A percentile compares a stretch with the other conserved stretches of the same genome.
Evolutionary conservation across 2,797 vertebrate species (phyloP).

Genomic region (Parauchenoglanis ngamensis): DNA sequence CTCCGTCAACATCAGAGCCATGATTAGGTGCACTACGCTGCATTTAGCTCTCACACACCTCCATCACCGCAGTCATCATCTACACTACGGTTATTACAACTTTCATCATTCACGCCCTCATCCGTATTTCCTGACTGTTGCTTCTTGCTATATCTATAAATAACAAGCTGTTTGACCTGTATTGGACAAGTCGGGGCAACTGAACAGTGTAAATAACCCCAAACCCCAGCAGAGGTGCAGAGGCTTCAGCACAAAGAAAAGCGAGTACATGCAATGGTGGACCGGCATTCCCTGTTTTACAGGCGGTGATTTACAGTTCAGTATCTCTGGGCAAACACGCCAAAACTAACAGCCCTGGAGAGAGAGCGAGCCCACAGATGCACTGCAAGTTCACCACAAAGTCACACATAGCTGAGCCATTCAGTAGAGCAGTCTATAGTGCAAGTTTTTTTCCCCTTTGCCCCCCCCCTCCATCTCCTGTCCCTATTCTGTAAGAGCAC

Average conservation of each 20-base stretch:
- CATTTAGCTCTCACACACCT: constrained; percentile 13
- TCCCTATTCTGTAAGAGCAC: constrained; percentile 45
- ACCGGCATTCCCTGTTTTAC: constrained; percentile 78
- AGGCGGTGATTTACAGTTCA: constrained; percentile 88
- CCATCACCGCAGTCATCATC: constrained; percentile 20
- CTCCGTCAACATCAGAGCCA: constrained; percentile 3
- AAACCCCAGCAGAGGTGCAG: constrained; percentile 45
- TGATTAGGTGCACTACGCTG: neutral
- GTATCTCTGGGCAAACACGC: constrained; percentile 82
- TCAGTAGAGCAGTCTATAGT: constrained; percentile 34
- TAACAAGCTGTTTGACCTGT: constrained; percentile 77
- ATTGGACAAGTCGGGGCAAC: constrained; percentile 77
- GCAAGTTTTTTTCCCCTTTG: neutral
- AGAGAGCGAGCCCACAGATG: constrained; percentile 86
- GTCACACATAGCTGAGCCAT: constrained; percentile 70
- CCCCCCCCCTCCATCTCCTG: constrained; percentile 42
- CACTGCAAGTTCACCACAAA: constrained; percentile 76
- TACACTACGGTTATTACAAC: constrained; percentile 22
- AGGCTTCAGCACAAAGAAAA: constrained; percentile 74
- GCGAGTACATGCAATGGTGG: constrained; percentile 75
- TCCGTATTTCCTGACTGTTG: constrained; percentile 53
- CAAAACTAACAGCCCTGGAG: constrained; percentile 89
- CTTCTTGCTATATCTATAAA: constrained; percentile 76
- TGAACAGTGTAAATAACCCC: constrained; percentile 75
- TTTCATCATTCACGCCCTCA: constrained; percentile 21